These are phyloP conservation scores for Actinostola sp. DNA, from an alignment of 92 coral and sea anemone species.

Conservation along the genomic window DNA sequence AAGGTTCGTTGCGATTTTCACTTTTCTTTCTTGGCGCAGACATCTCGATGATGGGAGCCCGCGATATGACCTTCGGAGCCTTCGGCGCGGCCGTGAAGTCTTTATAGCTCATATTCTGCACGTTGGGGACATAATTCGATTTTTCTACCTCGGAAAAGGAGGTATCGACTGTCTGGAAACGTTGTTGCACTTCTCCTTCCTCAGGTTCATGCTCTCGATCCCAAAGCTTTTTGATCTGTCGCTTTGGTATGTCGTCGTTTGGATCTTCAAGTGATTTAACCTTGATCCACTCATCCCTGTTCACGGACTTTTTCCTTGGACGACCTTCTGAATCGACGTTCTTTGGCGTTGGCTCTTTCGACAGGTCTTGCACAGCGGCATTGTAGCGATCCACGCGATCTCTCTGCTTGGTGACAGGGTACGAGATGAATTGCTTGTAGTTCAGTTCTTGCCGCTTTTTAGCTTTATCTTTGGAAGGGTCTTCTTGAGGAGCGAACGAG, in stretches of 20 bases:
- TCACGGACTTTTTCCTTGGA: constrained; percentile 33
- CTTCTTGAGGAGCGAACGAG: constrained; percentile 28
- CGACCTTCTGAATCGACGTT: background rate
- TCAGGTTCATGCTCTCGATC: constrained; percentile 38
- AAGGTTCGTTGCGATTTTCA: constrained; percentile 10
- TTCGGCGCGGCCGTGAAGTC: constrained; percentile 39
- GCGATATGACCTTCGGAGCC: constrained; percentile 23
- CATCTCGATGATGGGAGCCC: constrained; percentile 3
- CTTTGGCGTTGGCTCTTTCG: constrained; percentile 34
- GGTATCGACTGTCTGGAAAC: constrained; percentile 15
- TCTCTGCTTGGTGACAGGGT: constrained; percentile 39
- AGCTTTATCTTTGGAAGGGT: constrained; percentile 8
- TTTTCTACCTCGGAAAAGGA: constrained; percentile 15
- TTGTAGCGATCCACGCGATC: constrained; percentile 41
- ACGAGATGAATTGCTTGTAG: constrained; percentile 29
- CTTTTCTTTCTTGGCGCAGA: constrained; percentile 13
- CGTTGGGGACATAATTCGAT: constrained; percentile 25
- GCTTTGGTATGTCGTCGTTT: constrained; percentile 1
- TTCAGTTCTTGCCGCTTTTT: constrained; percentile 28
- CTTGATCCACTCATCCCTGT: constrained; percentile 42
- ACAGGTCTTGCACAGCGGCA: constrained; percentile 33
- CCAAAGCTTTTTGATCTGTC: constrained; percentile 36
- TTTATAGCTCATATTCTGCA: constrained; percentile 28
- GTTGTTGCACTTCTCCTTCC: background rate
- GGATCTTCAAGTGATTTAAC: constrained; percentile 13